Percentiles rank a stretch among this genome's conserved stretches.
Evolutionary conservation across 1,140 invertebrate species (phyloP).

Genomic region (Neelides sp.): DNA sequence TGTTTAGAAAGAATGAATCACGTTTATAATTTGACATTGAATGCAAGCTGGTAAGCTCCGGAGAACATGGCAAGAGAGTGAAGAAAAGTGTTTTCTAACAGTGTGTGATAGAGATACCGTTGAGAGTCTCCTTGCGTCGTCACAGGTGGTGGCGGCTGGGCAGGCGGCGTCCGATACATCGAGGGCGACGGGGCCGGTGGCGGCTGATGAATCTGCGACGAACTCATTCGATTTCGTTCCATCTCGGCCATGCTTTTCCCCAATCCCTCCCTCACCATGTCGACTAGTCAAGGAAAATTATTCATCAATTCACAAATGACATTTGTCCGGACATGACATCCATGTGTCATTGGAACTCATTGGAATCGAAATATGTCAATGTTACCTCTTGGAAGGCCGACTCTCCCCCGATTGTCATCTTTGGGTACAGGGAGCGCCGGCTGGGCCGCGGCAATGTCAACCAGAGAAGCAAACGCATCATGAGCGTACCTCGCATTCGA

Average conservation of each 20-base stretch:
- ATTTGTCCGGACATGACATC: not conserved
- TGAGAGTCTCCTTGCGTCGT: too few relatives aligned
- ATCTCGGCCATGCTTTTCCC: conserved; percentile 49
- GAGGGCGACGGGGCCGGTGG: conserved; percentile 34
- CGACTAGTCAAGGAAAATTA: conserved; percentile 13
- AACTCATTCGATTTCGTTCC: conserved; percentile 26
- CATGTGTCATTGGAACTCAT: not conserved
- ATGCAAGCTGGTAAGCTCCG: too few relatives aligned
- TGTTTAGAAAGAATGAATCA: too few relatives aligned
- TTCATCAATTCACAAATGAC: not conserved
- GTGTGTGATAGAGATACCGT: too few relatives aligned
- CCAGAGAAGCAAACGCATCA: conserved; percentile 69
- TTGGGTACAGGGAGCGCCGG: conserved; percentile 67
- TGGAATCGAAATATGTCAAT: not conserved
- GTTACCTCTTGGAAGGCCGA: conserved; percentile 25
- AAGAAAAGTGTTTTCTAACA: too few relatives aligned
- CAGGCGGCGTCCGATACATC: too few relatives aligned
- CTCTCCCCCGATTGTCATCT: conserved; percentile 31
- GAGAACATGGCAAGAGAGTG: too few relatives aligned
- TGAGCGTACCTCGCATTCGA: too few relatives aligned
- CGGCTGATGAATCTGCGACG: conserved; percentile 33
- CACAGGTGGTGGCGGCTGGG: too few relatives aligned
- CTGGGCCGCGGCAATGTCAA: conserved; percentile 72
- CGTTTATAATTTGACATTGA: too few relatives aligned
- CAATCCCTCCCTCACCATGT: conserved; percentile 43